Conservation (phyloP, 2,113 vertebrate genomes). For the Morphnarchus princeps region DNA sequence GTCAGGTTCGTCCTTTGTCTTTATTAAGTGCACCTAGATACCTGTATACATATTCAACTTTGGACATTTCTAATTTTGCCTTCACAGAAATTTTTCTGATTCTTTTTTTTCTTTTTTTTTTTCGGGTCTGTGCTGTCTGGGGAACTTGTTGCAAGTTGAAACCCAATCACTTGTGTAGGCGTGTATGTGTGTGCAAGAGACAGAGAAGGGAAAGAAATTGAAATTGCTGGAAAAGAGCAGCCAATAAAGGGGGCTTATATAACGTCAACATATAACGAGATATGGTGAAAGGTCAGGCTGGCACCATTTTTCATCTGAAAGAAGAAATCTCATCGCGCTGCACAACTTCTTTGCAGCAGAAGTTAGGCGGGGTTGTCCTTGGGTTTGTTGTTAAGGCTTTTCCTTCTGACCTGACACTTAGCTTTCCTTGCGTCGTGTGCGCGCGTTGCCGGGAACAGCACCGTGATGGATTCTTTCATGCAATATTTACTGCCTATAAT, state of each 20-base stretch:
- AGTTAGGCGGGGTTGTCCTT: fast-evolving
- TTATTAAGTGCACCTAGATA: background rate
- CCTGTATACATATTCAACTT: background rate
- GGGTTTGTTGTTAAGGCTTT: background rate
- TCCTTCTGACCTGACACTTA: background rate
- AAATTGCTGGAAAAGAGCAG: background rate
- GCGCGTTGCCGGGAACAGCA: fast-evolving
- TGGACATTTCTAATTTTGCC: background rate
- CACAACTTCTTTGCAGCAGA: background rate
- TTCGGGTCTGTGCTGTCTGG: background rate
- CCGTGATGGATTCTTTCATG: background rate
- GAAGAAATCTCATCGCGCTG: background rate
- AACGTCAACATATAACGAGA: background rate
- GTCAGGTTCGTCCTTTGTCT: background rate
- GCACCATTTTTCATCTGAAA: background rate
- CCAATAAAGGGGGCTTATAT: background rate
- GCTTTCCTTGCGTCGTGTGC: background rate
- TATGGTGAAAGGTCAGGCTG: background rate
- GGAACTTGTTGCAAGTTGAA: background rate
- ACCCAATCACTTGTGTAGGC: background rate
- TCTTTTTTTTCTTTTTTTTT: no score
- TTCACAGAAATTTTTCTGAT: background rate
- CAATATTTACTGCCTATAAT: background rate
- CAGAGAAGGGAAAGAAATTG: background rate
- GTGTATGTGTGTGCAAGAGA: background rate